phyloP scores from a whole-genome alignment of 2,888 invertebrate genomes.

The Drosophila peninsularis region DNA sequence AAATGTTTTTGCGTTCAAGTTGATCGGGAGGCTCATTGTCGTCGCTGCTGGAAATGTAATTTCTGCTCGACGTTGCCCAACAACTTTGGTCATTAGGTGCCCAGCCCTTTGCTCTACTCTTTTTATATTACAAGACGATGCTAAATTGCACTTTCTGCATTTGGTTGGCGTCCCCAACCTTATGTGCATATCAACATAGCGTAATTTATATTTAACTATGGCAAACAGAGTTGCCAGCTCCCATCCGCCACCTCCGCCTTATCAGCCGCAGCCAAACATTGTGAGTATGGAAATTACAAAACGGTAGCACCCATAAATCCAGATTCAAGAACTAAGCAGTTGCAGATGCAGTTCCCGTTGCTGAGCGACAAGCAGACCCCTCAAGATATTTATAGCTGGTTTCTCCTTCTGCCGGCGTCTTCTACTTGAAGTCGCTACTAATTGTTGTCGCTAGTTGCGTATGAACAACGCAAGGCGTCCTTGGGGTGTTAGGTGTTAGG shows the following conservation, averaged over 20 bases:
- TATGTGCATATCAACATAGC: constrained; percentile 56
- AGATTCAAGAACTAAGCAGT: constrained; percentile 12
- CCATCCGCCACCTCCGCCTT: constrained; percentile 24
- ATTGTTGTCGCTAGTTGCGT: constrained; percentile 37
- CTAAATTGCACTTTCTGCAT: constrained; percentile 59
- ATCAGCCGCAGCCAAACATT: constrained; percentile 43
- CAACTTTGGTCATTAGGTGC: constrained; percentile 67
- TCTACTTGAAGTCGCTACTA: constrained; percentile 41
- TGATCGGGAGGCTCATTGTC: constrained; percentile 37
- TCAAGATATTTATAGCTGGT: constrained; percentile 24
- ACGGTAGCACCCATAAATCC: constrained; percentile 59
- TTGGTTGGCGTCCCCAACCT: constrained; percentile 45
- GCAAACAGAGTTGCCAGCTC: constrained; percentile 26
- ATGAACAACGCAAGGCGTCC: constrained; percentile 26
- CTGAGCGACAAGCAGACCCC: not conserved
- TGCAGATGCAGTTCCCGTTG: not conserved
- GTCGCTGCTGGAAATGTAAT: constrained; percentile 48
- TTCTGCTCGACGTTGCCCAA: constrained; percentile 24
- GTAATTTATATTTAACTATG: constrained; percentile 60
- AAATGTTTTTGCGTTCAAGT: constrained; percentile 32
- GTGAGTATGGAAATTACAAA: constrained; percentile 52
- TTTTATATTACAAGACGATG: constrained; percentile 12
- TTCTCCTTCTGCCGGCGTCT: constrained; percentile 25
- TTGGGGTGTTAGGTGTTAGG: not conserved
- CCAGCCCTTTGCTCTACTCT: constrained; percentile 4